Percentiles rank a stretch among this genome's conserved stretches.
These are phyloP conservation scores for Zosterops lateralis DNA, from an alignment of 2,113 vertebrate genomes.

Conservation along the genomic window DNA sequence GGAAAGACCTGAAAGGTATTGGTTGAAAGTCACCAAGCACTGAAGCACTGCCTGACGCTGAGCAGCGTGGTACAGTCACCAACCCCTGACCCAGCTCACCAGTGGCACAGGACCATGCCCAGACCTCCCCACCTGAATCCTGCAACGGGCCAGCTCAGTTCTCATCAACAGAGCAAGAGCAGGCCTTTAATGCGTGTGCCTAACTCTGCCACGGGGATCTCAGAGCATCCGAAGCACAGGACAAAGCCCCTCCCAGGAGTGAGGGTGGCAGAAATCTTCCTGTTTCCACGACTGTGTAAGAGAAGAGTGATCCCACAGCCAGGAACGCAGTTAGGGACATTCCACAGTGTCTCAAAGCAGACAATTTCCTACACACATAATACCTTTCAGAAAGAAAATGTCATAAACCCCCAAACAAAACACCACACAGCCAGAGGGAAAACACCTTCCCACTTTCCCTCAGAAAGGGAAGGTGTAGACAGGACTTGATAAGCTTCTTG, in stretches of 20 bases:
- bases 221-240: background rate
- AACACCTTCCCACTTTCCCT: background rate
- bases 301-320: background rate
- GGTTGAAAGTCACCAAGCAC: background rate
- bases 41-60: background rate
- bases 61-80: fast-evolving
- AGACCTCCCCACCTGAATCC: background rate
- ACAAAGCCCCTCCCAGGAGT: fast-evolving
- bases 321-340: fast-evolving
- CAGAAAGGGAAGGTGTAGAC: background rate
- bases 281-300: background rate
- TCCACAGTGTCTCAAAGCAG: background rate
- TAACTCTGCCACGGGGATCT: fast-evolving
- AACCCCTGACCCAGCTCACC: background rate
- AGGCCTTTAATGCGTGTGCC: fast-evolving
- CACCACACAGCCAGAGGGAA: background rate
- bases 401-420: background rate
- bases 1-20: background rate
- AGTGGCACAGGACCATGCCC: background rate
- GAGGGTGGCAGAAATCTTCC: fast-evolving
- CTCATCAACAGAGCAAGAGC: background rate
- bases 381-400: background rate
- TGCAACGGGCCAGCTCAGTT: background rate
- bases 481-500: background rate
- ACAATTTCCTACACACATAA: background rate